These are phyloP conservation scores for Microcebus ravelobensis DNA, from an alignment of 2,113 vertebrate genomes.

Conservation along the genomic window DNA sequence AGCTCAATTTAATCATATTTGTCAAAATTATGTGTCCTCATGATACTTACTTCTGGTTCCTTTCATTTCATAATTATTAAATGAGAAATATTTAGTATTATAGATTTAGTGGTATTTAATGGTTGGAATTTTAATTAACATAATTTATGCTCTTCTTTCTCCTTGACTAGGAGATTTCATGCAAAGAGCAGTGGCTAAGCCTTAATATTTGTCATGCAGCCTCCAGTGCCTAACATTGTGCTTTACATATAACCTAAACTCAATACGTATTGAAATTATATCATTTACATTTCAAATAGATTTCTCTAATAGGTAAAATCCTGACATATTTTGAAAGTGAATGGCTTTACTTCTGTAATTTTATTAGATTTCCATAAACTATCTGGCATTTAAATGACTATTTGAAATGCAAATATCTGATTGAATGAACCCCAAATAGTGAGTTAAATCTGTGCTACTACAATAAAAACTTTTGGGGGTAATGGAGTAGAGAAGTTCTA, in stretches of 20 bases:
- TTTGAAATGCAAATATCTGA: constrained; percentile 76
- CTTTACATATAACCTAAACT: background rate
- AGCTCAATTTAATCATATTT: background rate
- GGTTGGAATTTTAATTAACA: background rate
- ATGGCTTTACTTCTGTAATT: constrained; percentile 33
- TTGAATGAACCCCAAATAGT: constrained; percentile 43
- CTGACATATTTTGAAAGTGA: constrained; percentile 35
- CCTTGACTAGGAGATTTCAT: background rate
- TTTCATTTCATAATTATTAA: background rate
- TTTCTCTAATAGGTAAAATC: constrained; percentile 13
- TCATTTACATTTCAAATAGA: constrained; percentile 23
- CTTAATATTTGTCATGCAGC: background rate
- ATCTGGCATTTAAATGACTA: constrained; percentile 49
- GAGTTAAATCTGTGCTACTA: constrained; percentile 43
- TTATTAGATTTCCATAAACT: constrained; percentile 61
- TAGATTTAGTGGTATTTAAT: background rate
- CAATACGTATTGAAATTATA: background rate
- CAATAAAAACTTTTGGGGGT: constrained; percentile 68
- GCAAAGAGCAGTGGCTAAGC: background rate
- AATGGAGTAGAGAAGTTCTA: constrained; percentile 24
- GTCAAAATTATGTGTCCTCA: background rate
- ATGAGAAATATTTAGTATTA: background rate
- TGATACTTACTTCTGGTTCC: background rate
- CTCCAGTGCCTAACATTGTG: background rate
- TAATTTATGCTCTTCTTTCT: background rate